Evolutionary conservation across 1,140 invertebrate species (phyloP), one percentile per base, ranked within the genome.

Genomic region (Ganaspis sp.): DNA sequence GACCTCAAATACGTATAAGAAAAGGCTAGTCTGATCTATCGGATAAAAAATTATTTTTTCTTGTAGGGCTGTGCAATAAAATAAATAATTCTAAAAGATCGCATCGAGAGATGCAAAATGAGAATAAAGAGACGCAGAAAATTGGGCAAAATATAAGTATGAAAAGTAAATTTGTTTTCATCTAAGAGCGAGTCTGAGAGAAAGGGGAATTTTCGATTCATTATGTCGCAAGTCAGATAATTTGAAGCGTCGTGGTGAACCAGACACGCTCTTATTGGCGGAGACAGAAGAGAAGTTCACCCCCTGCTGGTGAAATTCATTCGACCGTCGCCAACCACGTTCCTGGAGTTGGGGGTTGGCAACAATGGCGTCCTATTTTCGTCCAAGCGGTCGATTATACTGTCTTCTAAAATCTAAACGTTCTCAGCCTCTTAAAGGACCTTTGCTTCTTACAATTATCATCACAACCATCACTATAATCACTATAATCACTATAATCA

Each of bases 281-380:
- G 58, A 64, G 58, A 64, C 58, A 64, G 2, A 29, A 64, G 58
- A 29, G 58, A 64, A 64, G 58, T 64, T 64, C 29, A 29, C 58
- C 58, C 23, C 58, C 58, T 64, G 58, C 26, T 64, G 12, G 58
- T 34, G 23, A 4, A 64, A 64, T 64, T 64, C 58, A 64, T 64
- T 64, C 23, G 26, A n/a, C 58, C 23, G 58, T 29, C 58, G 58
- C 58, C 58, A 64, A 26, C 23, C 58, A 64, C 58, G 58, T 29
- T 64, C 26, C 11, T 29, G 58, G 23, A 21, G 11, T 64, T 26
- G 3, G 58, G 54, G 58, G 26, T 29, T 64, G 21, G 58, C 12
- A 34, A 64, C 58, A 64, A 64, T 64, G 58, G 58, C 58, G 23
- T 64, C 26, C 26, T 64, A 64, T 64, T 64, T 64, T 64, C 58